Evolutionary conservation across 2,113 vertebrate genomes (phyloP).

Genomic region (Anthoscopus minutus): DNA sequence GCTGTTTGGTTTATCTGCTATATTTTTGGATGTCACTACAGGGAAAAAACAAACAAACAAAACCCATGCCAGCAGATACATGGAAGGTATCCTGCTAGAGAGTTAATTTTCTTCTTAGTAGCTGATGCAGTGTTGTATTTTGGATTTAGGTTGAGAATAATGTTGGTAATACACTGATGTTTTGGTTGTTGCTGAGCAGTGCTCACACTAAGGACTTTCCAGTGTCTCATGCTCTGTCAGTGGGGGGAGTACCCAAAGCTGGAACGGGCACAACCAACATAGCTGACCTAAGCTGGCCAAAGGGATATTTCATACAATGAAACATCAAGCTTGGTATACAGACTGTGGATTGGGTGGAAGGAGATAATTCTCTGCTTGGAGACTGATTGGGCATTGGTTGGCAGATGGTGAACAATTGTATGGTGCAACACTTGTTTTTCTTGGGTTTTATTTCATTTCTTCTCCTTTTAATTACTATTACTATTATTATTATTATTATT

Average conservation of each 20-base stretch:
- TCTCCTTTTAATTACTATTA: not conserved
- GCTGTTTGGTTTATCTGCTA: not conserved
- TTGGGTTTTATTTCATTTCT: not conserved
- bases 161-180: not conserved
- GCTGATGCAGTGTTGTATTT: not conserved
- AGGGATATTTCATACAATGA: not conserved
- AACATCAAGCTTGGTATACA: not conserved
- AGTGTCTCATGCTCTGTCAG: not conserved
- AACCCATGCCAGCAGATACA: not conserved
- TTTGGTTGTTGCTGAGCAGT: not conserved
- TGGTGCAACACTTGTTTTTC: not conserved
- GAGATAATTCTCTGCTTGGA: not conserved
- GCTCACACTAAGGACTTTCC: not conserved
- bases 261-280: not conserved
- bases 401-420: not conserved
- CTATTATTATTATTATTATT: too few relatives aligned
- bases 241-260: not conserved
- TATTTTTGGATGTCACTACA: not conserved
- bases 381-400: rapidly evolving
- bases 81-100: not conserved
- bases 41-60: not conserved
- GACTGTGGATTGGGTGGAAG: not conserved
- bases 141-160: not conserved
- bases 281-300: not conserved
- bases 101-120: not conserved